These are phyloP conservation scores for Cheilosia pagana DNA, from an alignment of 2,888 invertebrate species.

Conservation along the genomic window DNA sequence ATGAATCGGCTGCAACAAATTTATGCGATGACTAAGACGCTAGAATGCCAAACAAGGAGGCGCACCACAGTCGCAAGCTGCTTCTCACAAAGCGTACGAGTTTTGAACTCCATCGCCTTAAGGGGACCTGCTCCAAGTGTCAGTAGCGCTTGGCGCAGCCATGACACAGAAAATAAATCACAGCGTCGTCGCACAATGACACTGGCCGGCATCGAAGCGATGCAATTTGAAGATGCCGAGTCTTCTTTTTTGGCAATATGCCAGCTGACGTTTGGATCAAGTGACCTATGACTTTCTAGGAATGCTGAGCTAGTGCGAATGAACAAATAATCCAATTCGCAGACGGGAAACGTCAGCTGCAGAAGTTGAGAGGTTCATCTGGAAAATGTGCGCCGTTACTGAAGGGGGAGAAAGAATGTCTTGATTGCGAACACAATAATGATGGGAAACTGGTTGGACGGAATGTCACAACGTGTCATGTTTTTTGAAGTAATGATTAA, in stretches of 20 bases:
- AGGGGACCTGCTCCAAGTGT: slow-evolving; percentile 51
- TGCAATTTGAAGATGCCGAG: slow-evolving; percentile 3
- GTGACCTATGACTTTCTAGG: slow-evolving; percentile 59
- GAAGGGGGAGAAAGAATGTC: slow-evolving; percentile 15
- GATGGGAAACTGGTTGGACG: slow-evolving; percentile 42
- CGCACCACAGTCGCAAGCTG: neutral
- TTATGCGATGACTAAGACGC: slow-evolving; percentile 53
- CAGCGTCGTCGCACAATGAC: slow-evolving; percentile 11
- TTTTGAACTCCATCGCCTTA: slow-evolving; percentile 55
- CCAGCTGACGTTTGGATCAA: slow-evolving; percentile 25
- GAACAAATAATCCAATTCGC: neutral
- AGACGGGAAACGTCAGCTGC: slow-evolving; percentile 57
- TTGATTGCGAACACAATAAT: slow-evolving; percentile 8
- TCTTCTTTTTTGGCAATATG: slow-evolving; percentile 36
- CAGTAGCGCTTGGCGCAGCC: slow-evolving; percentile 54
- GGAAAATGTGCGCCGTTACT: neutral
- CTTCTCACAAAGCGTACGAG: slow-evolving; percentile 6
- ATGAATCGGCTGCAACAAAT: no score
- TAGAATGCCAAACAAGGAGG: slow-evolving; percentile 58
- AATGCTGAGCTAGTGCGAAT: slow-evolving; percentile 49
- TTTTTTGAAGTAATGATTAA: slow-evolving; percentile 34
- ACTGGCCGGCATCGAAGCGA: slow-evolving; percentile 24
- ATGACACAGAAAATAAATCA: slow-evolving; percentile 66
- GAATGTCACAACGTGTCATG: slow-evolving; percentile 39
- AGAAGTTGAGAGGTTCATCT: slow-evolving; percentile 5